A percentile compares a stretch with the other conserved stretches of the same genome.
These are phyloP conservation scores for Margaritifera margaritifera DNA, from an alignment of 2,888 invertebrate species.

Conservation along the genomic window DNA sequence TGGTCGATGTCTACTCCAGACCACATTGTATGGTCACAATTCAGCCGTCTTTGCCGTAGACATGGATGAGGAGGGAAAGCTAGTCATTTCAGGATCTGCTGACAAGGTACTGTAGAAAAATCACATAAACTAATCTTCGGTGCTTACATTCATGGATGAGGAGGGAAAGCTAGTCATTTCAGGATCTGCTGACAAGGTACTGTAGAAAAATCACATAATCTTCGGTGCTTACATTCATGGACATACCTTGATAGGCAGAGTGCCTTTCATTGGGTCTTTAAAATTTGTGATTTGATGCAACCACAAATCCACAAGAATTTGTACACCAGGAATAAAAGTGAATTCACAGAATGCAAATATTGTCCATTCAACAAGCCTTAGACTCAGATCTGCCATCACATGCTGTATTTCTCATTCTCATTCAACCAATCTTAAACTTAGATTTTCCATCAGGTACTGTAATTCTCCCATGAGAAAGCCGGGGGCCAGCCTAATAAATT, in stretches of 20 bases:
- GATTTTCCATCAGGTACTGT: no score
- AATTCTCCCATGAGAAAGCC: no score
- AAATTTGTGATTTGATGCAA: no score
- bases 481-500: no score
- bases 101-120: conserved; percentile 55
- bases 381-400: no score
- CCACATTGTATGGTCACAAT: conserved; percentile 59
- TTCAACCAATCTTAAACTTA: no score
- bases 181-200: conserved; percentile 69
- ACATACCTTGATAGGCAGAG: neutral
- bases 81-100: conserved; percentile 66
- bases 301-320: no score
- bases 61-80: conserved; percentile 55
- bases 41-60: conserved; percentile 68
- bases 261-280: no score
- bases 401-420: no score
- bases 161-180: conserved; percentile 58
- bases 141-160: conserved; percentile 42
- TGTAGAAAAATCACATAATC: neutral
- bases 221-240: neutral
- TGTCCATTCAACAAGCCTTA: no score
- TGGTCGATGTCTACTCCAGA: conserved; percentile 55
- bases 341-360: no score
- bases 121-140: neutral
- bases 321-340: no score